A percentile compares a stretch with the other conserved stretches of the same genome.
These are phyloP conservation scores for Tonatia bakeri DNA, from an alignment of 2,113 vertebrate genomes.

Conservation along the genomic window DNA sequence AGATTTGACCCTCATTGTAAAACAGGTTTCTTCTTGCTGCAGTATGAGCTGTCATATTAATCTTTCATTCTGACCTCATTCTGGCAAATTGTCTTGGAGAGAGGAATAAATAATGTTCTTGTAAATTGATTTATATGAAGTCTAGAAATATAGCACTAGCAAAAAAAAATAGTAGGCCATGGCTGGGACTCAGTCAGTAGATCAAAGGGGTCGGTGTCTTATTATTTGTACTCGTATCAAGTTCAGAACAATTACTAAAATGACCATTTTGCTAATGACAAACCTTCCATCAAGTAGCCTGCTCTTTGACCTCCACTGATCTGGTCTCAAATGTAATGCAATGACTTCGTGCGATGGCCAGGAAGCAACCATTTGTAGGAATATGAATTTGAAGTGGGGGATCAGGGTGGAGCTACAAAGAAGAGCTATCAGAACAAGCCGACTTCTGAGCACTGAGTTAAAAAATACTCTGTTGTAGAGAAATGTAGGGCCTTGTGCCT, in stretches of 20 bases:
- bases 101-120: slow-evolving; percentile 66
- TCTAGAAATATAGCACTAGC: slow-evolving; percentile 29
- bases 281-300: not conserved
- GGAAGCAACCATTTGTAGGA: not conserved
- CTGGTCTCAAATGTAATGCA: not conserved
- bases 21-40: slow-evolving; percentile 50
- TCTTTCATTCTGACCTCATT: slow-evolving; percentile 75
- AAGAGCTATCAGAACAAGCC: not conserved
- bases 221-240: slow-evolving; percentile 4
- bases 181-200: not conserved
- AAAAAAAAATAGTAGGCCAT: slow-evolving; percentile 8
- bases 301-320: not conserved
- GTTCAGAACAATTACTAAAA: not conserved
- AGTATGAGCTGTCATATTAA: slow-evolving; percentile 63
- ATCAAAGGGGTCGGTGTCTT: slow-evolving; percentile 35
- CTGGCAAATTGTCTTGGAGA: slow-evolving; percentile 70
- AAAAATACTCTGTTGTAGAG: not conserved
- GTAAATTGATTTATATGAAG: slow-evolving; percentile 71
- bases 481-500: not conserved
- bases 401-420: not conserved
- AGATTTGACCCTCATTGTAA: slow-evolving; percentile 56
- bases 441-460: not conserved
- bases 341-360: not conserved
- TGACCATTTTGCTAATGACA: not conserved
- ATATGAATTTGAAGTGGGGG: not conserved